These are phyloP conservation scores for Tenthredo distinguenda DNA, from an alignment of 2,888 invertebrate species.

Conservation along the genomic window DNA sequence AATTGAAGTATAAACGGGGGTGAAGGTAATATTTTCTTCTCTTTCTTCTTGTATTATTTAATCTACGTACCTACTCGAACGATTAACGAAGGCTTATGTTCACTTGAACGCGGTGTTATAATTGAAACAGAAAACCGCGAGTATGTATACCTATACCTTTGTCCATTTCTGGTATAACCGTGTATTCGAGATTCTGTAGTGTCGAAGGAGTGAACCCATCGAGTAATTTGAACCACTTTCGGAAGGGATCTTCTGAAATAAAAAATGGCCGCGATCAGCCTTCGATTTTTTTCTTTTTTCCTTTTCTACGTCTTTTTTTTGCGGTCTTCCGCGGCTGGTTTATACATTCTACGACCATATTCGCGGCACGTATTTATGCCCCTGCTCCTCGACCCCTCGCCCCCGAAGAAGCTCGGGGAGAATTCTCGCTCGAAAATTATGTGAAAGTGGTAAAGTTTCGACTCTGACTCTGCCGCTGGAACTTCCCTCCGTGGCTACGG, in stretches of 20 bases:
- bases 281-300: not conserved
- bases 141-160: not conserved
- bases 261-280: constrained; percentile 3
- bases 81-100: not conserved
- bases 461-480: not conserved
- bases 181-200: not conserved
- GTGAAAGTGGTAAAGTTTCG: constrained; percentile 34
- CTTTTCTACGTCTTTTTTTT: not conserved
- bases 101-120: not conserved
- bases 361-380: constrained; percentile 28
- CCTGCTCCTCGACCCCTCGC: not conserved
- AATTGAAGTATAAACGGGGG: too few relatives aligned
- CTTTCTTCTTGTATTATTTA: not conserved
- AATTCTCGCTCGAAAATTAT: constrained; percentile 7
- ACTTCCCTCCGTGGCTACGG: constrained; percentile 8
- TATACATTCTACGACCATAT: not conserved
- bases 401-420: not conserved
- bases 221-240: not conserved
- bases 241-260: not conserved
- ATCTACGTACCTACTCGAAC: not conserved
- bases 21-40: not conserved
- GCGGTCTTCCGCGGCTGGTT: not conserved
- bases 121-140: not conserved
- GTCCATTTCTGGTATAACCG: not conserved
- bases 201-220: not conserved